Conservation (phyloP, 2,888 invertebrate genomes). For the Vandiemenella viatica region DNA sequence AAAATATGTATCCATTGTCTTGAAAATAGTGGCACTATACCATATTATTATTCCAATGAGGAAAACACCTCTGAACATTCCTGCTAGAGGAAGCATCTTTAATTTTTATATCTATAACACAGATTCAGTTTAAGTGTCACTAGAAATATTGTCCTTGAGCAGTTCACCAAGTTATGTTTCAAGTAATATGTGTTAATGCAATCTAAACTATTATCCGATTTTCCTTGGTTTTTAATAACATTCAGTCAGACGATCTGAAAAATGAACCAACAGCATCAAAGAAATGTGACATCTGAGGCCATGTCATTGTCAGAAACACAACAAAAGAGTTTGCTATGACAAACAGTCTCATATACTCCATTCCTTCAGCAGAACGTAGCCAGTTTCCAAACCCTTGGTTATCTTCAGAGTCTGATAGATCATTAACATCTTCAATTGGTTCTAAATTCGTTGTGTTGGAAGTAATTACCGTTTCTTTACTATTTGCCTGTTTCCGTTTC, state of each 20-base stretch:
- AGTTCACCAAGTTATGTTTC: too few species aligned
- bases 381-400: slow-evolving; percentile 15
- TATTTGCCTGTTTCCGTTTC: background rate
- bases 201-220: too few species aligned
- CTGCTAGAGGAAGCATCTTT: slow-evolving; percentile 10
- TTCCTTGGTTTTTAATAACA: too few species aligned
- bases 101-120: background rate
- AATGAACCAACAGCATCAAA: slow-evolving; percentile 30
- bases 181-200: too few species aligned
- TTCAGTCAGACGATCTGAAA: slow-evolving; percentile 16
- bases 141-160: background rate
- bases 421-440: background rate
- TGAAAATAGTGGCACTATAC: slow-evolving; percentile 55
- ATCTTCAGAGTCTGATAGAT: slow-evolving; percentile 6
- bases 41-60: slow-evolving; percentile 51
- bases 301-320: slow-evolving; percentile 53
- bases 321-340: slow-evolving; percentile 61
- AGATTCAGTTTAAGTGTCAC: background rate
- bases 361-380: slow-evolving; percentile 39
- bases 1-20: slow-evolving; percentile 59
- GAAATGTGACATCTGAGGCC: slow-evolving; percentile 52
- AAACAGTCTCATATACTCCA: slow-evolving; percentile 67
- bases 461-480: background rate
- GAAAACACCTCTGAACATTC: slow-evolving; percentile 41
- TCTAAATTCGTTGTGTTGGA: too few species aligned